A percentile compares a stretch with the other conserved stretches of the same genome.
Conservation (phyloP, 1,140 invertebrate species). For the Antheraea pernyi region DNA sequence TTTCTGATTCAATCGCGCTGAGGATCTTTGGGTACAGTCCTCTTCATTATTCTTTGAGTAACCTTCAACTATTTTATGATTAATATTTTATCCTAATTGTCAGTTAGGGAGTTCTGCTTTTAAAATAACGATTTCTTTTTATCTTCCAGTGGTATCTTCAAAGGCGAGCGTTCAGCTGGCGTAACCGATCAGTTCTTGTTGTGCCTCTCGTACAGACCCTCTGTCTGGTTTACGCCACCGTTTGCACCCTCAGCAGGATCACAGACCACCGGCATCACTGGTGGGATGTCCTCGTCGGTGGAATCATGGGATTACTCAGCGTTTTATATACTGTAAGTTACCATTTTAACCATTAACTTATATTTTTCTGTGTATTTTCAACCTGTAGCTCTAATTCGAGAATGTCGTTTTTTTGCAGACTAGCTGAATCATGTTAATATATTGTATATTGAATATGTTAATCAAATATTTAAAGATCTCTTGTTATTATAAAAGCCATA, state of each 20-base stretch:
- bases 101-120: not conserved
- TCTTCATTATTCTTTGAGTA: too few species aligned
- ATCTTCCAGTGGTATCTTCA: constrained; percentile 84
- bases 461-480: too few species aligned
- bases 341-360: not conserved
- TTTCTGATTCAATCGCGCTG: too few species aligned
- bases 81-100: too few species aligned
- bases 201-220: constrained; percentile 83
- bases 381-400: too few species aligned
- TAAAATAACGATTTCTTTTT: not conserved
- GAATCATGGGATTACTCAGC: constrained; percentile 78
- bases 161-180: constrained; percentile 75
- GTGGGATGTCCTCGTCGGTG: constrained; percentile 87
- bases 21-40: too few species aligned
- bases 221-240: constrained; percentile 80
- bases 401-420: too few species aligned
- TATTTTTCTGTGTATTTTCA: not conserved
- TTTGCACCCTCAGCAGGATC: constrained; percentile 84
- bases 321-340: constrained; percentile 80
- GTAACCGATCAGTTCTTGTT: constrained; percentile 73
- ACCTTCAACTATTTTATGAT: too few species aligned
- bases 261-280: constrained; percentile 87
- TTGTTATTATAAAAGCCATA: too few species aligned
- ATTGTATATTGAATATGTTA: too few species aligned
- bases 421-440: too few species aligned